These are phyloP conservation scores for Dexiosoma caninum DNA, from an alignment of 2,888 invertebrate genomes.

Conservation along the genomic window DNA sequence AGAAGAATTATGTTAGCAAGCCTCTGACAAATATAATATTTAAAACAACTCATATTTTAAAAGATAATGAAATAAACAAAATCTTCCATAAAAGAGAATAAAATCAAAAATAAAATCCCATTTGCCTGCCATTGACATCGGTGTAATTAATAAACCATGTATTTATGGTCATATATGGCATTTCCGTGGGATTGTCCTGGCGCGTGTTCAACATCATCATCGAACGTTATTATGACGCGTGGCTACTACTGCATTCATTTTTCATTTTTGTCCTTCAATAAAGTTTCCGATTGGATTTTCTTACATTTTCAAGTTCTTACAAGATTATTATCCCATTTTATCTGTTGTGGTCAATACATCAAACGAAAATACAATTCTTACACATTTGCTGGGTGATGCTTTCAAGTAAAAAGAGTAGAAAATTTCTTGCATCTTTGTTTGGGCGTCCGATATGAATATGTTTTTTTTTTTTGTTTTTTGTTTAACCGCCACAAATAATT, in stretches of 20 bases:
- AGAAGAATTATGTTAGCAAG: neutral
- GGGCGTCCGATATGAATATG: conserved; percentile 19
- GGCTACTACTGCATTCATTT: conserved; percentile 54
- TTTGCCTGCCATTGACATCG: conserved; percentile 39
- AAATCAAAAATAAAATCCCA: neutral
- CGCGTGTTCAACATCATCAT: conserved; percentile 63
- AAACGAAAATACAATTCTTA: conserved; percentile 15
- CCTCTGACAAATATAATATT: neutral
- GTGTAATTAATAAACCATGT: conserved; percentile 62
- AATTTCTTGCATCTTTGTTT: conserved; percentile 26
- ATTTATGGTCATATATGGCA: conserved; percentile 60
- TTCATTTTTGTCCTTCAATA: neutral
- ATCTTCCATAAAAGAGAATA: neutral
- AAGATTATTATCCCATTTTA: conserved; percentile 58
- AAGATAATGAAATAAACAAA: neutral
- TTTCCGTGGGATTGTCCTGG: conserved; percentile 62
- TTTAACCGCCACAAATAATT: neutral
- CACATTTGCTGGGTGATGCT: neutral
- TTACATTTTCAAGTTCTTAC: conserved; percentile 39
- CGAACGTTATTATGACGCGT: conserved; percentile 63
- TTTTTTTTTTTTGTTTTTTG: neutral
- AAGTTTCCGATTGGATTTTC: conserved; percentile 33
- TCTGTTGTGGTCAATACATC: conserved; percentile 49
- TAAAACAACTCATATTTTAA: neutral
- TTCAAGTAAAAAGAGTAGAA: conserved; percentile 1